These are phyloP conservation scores for Cardinalis cardinalis DNA, from an alignment of 2,113 vertebrate genomes.

Conservation along the genomic window DNA sequence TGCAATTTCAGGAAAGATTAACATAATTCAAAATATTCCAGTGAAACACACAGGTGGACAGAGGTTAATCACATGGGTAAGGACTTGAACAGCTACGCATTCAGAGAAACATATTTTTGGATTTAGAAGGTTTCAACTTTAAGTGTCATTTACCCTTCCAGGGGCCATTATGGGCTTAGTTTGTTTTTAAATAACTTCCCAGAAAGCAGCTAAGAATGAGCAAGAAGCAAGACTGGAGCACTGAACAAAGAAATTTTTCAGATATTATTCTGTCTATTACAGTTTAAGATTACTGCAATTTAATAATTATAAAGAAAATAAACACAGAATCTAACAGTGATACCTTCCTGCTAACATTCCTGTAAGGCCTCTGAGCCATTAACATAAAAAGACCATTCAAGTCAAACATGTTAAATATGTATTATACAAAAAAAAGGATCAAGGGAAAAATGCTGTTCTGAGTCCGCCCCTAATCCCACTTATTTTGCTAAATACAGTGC, in stretches of 20 bases:
- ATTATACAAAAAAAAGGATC: neutral
- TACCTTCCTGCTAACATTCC: neutral
- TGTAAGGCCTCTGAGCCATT: neutral
- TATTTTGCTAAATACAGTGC: neutral
- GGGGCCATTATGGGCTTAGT: neutral
- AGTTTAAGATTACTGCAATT: neutral
- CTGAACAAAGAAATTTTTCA: neutral
- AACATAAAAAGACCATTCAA: neutral
- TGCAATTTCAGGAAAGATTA: neutral
- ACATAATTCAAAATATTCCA: neutral
- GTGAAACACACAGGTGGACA: neutral
- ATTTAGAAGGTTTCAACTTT: neutral
- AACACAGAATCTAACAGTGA: neutral
- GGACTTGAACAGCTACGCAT: neutral
- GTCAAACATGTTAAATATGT: neutral
- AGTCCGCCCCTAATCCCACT: neutral
- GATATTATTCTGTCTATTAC: neutral
- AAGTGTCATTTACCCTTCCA: neutral
- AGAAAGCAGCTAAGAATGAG: neutral
- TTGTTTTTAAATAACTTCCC: neutral
- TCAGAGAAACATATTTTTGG: neutral
- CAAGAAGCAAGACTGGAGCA: neutral
- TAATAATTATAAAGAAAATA: neutral
- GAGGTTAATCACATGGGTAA: neutral
- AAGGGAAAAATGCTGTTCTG: neutral